Base-by-base conservation (phyloP, 2,797 vertebrate species). In the Pseudochromis fuscus region DNA sequence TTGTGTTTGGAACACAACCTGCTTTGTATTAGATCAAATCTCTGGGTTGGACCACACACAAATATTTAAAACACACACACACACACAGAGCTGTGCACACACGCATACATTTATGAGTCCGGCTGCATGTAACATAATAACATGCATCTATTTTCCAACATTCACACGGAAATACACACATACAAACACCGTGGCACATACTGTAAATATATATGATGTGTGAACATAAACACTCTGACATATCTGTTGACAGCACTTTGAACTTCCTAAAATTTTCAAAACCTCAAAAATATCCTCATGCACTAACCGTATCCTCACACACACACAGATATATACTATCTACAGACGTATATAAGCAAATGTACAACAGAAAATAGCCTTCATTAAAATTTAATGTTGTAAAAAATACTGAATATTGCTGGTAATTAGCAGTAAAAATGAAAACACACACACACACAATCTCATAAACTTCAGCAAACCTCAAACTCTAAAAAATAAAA, bases 11-110 rank as follows among this genome's bases (percentile, higher is more conserved):
- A 82, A 89, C 86, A 89, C 81, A 79, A 83, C 66, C 83, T 77
- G 85, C 82, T 86, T 77, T 86, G 61, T 80, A 67, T 78, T 67
- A 74, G 33, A 79, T 74, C 72, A 51, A 68, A 70, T 50, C 74
- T 80, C 75, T 16, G 5, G 13, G n/a, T 60, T 1, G 25, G 86
- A 89, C 84, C 89, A 86, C 88, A 89, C 84, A 62, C 72, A 81
- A 62, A 69, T 50, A 77, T 74, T 51, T 56, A 30, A 72, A 59
- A 49, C 40, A 45, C 69, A 37, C 37, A 28, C 49, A 46, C 45
- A 12, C 60, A 69, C 13, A 52, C 42, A 53, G 23, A 62, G 21
- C 16, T 46, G 23, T 42, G 35, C 13, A 15, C 5, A 5, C 35
- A 37, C 16, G 40, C 15, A 42, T n/a, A n/a, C n/a, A n/a, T n/a